Base-by-base conservation (phyloP, 1,140 invertebrate genomes). In the Streblospio benedicti region DNA sequence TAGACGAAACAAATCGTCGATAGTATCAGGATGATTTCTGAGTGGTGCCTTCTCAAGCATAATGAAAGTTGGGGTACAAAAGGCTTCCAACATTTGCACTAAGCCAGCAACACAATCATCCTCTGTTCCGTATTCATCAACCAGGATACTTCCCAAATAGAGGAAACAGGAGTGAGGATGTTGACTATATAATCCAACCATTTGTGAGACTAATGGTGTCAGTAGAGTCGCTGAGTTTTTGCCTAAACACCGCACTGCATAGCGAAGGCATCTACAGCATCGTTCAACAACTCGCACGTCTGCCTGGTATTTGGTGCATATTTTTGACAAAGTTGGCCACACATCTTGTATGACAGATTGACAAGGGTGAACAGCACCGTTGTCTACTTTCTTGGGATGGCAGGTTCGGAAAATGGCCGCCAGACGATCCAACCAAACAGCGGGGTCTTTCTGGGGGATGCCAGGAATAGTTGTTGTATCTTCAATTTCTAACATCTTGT, bases 1-100 rank as follows among this genome's bases (percentile, higher is more conserved):
- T 25, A 97, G 81, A 47, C 94, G 81, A 75, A 97, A 98, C 57
- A 97, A 85, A 75, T 98, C 96, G 75, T 98, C 96, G 0, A 98
- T 91, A 0, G 93, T 98, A 67, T 98, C 95, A 0, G 96, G 94
- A 82, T 97, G 88, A 76, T 95, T 87, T 59, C 86, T 82, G 6
- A 97, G 77, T 1, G 90, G 89, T 83, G 83, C 76, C 65, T 79
- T 73, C 73, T 90, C 86, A 51, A 96, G 80, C 66, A 93, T 73
- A 45, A 81, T 79, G 74, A 97, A 92, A 35, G 93, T 90, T 44
- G 90, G 88, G 56, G 83, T 83, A 68, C 93, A 85, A 70, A 95
- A 87, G 41, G 87, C 89, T 78, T 81, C 73, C 65, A 97, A 77
- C 90, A 97, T 93, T 64, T 85, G 83, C 32, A 95, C 72, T 2